Evolutionary conservation across 2,113 vertebrate genomes (phyloP), one percentile per base, ranked within the genome.

Genomic region (Gnathonemus echidnorhynchus): DNA sequence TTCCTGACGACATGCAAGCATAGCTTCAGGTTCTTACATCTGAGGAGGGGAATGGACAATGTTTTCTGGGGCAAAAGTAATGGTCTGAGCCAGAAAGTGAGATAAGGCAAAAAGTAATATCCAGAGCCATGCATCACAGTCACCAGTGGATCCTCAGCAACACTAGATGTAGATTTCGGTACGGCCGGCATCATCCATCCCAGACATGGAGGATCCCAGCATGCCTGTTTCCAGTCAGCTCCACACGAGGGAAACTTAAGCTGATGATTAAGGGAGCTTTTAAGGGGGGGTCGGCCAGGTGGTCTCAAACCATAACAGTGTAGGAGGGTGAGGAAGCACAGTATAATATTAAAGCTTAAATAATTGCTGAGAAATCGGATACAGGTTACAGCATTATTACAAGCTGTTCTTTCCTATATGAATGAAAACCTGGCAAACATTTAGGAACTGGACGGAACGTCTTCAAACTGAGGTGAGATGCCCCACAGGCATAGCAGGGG

Each of bases 31-130:
- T 70, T 11, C 62, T 31, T 5, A 27, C 62, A 66, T 17, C 62
- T 70, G 17, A 89, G 87, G 56, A 86, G 58, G 88, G 90, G 88
- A 90, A 50, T 91, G 90, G 92, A 91, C 9, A 4, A 85, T 35
- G 31, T 49, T 83, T 88, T 91, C 2, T 58, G 74, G 80, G 88
- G 87, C 24, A 48, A 52, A 50, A 85, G 74, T 80, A 86, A 49
- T 15, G 45, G 48, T 49, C 48, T n/a, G 74, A 19, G 31, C 46
- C 48, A 48, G 35, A 17, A 80, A 42, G 15, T 80, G 35, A 80
- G 74, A 80, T 80, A 80, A 80, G 35, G 35, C 35, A 80, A 5
- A 42, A 49, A 48, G 48, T 27, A 49, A 49, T 49, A 49, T 86
- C 46, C n/a, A 86, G 13, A 27, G 48, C 2, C 24, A 66, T 56